phyloP scores from a whole-genome alignment of 2,113 vertebrate species.

The Cricetomys ansorgei region DNA sequence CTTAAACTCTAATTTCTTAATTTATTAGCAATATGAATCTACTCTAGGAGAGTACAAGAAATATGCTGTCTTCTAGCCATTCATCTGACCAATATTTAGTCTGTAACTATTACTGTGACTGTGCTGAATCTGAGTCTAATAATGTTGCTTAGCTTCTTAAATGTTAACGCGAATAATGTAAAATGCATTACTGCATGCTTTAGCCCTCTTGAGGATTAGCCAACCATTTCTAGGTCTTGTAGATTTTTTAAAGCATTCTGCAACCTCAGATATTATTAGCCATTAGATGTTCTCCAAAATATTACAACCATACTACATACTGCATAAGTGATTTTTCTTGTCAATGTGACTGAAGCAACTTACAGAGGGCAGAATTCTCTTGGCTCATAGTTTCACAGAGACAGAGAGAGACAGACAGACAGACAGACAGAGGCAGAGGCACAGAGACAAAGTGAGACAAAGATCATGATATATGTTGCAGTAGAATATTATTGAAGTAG shows the following conservation, averaged over 20 bases:
- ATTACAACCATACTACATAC: neutral
- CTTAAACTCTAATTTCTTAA: neutral
- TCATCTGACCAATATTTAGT: neutral
- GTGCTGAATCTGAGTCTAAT: neutral
- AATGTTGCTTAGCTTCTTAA: neutral
- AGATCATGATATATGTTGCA: neutral
- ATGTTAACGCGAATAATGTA: neutral
- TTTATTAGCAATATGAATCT: neutral
- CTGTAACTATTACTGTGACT: neutral
- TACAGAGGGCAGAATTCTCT: neutral
- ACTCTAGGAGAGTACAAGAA: neutral
- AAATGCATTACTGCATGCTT: neutral
- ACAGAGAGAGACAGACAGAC: neutral
- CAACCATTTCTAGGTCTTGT: constrained; percentile 17
- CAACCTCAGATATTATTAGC: neutral
- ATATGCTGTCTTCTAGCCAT: neutral
- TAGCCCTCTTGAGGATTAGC: neutral
- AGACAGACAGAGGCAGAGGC: neutral
- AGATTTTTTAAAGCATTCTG: neutral
- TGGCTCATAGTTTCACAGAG: no score
- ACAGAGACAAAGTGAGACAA: neutral
- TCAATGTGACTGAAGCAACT: neutral
- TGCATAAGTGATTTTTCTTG: neutral
- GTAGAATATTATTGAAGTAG: constrained; percentile 19
- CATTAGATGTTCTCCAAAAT: neutral